Evolutionary conservation across 35 echinoderm and acorn worm genomes (phyloP).

Genomic region (Eucidaris tribuloides): DNA sequence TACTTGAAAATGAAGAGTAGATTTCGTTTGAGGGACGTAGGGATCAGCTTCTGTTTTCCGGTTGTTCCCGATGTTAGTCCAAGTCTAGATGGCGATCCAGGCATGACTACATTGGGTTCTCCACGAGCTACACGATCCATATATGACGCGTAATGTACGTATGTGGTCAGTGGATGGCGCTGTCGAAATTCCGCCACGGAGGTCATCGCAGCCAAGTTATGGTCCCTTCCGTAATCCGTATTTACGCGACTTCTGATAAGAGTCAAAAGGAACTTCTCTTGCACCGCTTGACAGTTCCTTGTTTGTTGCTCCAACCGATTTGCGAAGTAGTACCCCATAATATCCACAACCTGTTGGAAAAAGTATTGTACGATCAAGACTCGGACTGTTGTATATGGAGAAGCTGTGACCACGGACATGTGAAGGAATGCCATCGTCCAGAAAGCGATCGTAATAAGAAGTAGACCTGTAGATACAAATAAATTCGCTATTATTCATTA

Average conservation of each 20-base stretch:
- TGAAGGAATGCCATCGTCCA: too few species aligned
- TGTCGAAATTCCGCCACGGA: conserved; percentile 44
- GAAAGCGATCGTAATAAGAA: too few species aligned
- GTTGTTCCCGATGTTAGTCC: conserved; percentile 61
- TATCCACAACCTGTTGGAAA: neutral
- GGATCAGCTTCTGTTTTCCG: conserved; percentile 55
- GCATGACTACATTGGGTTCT: conserved; percentile 54
- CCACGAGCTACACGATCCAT: conserved; percentile 58
- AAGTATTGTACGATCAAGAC: neutral
- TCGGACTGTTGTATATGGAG: neutral
- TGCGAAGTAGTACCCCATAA: neutral
- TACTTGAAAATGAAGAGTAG: neutral
- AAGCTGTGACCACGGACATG: conserved; percentile 3
- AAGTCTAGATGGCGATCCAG: neutral
- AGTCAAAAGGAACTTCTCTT: conserved; percentile 32
- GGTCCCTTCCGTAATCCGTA: conserved; percentile 44
- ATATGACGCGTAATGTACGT: conserved; percentile 50
- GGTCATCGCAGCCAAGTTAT: conserved; percentile 40
- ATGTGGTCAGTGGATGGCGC: conserved; percentile 61
- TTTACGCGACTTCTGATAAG: conserved; percentile 5
- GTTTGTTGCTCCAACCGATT: neutral
- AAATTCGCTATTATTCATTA: too few species aligned
- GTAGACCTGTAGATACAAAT: too few species aligned
- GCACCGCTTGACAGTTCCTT: neutral
- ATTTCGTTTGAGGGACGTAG: neutral